Evolutionary conservation across 2,797 vertebrate genomes (phyloP), one percentile per base, ranked within the genome.

Genomic region (Sus cebifrons): DNA sequence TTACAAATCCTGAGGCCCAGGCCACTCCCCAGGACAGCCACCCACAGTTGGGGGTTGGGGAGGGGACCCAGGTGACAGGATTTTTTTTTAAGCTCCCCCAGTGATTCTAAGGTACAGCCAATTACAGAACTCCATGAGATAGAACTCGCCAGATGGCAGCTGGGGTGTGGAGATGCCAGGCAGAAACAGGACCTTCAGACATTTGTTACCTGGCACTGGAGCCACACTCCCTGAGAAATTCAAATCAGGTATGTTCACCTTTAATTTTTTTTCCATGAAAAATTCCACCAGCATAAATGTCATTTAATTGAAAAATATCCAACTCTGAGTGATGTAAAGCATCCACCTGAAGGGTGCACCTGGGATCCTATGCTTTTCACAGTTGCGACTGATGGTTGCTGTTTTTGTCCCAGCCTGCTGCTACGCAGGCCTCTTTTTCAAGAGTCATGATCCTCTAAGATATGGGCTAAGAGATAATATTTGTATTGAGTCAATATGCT

Each of bases 401-500:
- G 67, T 75, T 87, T 92, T 58, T n/a, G 13, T 73, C 40, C 65
- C 67, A 29, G 49, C 12, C n/a, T 73, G 23, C 70, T 85, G 67
- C 44, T 65, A 12, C 32, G 2, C 14, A 67, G 68, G 68, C 52
- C 0, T 64, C 0, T 75, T 83, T 78, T 77, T 56, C 20, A 27
- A 54, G 70, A 93, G 56, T 81, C 17, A 0, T 62, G 89, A 95
- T 81, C 86, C 64, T 89, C 56, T 74, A 88, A 89, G 79, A 81
- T 95, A 64, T n/a, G 17, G 52, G 89, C 74, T 2, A 94, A 90
- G 77, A 98, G 84, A 96, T 82, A 65, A 73, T 0, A 75, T 96
- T 97, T 91, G 94, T 96, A 96, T 95, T 94, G 94, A 98, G 64
- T 96, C 71, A 97, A 91, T 94, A 91, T 94, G 70, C 52, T 92